Conservation (phyloP, 2,888 invertebrate species). For the Ctena decussata region DNA sequence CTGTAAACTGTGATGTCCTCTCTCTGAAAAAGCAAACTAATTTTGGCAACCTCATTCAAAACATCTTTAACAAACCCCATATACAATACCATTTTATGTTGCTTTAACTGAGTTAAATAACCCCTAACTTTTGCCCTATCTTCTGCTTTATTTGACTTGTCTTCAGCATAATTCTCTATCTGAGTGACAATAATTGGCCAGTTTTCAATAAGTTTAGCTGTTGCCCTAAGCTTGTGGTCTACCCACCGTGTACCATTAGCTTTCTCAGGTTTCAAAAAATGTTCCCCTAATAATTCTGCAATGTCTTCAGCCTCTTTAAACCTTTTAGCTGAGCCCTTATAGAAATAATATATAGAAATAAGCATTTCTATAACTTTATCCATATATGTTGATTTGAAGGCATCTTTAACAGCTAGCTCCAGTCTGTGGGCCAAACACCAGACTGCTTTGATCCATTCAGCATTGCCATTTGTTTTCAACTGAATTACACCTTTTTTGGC, state of each 20-base stretch:
- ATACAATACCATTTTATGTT: slow-evolving; percentile 33
- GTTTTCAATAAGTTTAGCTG: slow-evolving; percentile 4
- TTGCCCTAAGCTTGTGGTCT: slow-evolving; percentile 24
- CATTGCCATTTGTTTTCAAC: slow-evolving; percentile 21
- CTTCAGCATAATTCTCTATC: slow-evolving; percentile 11
- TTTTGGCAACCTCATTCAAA: slow-evolving; percentile 29
- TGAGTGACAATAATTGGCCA: slow-evolving; percentile 15
- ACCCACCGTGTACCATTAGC: slow-evolving; percentile 60
- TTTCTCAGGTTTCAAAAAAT: slow-evolving; percentile 40
- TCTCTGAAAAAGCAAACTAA: slow-evolving; percentile 49
- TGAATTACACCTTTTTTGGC: slow-evolving; percentile 42
- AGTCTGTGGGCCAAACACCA: slow-evolving; percentile 57
- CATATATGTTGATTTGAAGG: slow-evolving; percentile 34
- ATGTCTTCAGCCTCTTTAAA: slow-evolving; percentile 14
- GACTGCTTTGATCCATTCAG: slow-evolving; percentile 37
- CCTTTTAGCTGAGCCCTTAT: slow-evolving; percentile 51
- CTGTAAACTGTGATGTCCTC: slow-evolving; percentile 51
- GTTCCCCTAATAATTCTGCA: slow-evolving; percentile 14
- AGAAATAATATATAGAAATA: slow-evolving; percentile 46
- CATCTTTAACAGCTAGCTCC: slow-evolving; percentile 57
- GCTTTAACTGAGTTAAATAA: slow-evolving; percentile 14
- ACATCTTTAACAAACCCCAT: slow-evolving; percentile 43
- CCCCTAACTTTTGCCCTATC: slow-evolving; percentile 36
- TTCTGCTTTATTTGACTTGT: slow-evolving; percentile 1
- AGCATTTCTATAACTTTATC: slow-evolving; percentile 34